Conservation (phyloP, 2,797 vertebrate species). For the Peromyscus aztecus region DNA sequence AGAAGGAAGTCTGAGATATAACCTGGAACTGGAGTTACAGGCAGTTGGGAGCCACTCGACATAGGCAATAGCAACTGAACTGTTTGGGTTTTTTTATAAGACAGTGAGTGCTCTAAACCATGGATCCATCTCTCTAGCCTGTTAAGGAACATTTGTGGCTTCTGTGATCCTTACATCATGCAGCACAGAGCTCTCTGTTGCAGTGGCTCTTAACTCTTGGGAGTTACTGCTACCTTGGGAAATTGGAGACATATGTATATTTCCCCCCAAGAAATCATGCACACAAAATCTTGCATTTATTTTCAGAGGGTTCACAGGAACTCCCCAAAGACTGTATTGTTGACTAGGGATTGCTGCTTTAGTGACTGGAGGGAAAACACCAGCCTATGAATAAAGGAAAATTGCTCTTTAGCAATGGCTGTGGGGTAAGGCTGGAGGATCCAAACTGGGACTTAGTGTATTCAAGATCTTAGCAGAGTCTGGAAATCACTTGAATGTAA, state of each 20-base stretch:
- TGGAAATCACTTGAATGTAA: background rate
- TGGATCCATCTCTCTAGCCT: background rate
- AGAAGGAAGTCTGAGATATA: background rate
- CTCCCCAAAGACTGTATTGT: background rate
- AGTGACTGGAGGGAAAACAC: background rate
- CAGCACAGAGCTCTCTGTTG: background rate
- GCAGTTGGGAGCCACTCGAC: background rate
- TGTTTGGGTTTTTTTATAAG: background rate
- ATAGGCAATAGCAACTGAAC: background rate
- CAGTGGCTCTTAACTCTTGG: background rate
- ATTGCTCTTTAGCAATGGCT: background rate
- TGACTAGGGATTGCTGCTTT: background rate
- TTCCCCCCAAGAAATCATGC: background rate
- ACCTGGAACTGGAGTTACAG: background rate
- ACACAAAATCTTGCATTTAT: background rate
- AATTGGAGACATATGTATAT: background rate
- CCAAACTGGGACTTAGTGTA: background rate
- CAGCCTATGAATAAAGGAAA: background rate
- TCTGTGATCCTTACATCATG: background rate
- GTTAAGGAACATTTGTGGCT: background rate
- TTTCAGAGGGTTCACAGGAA: background rate
- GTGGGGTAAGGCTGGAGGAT: background rate
- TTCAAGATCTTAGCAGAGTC: background rate
- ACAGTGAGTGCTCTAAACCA: background rate
- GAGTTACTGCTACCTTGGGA: background rate